phyloP scores from a whole-genome alignment of 2,888 invertebrate genomes.

The Eutolmus rufibarbis region DNA sequence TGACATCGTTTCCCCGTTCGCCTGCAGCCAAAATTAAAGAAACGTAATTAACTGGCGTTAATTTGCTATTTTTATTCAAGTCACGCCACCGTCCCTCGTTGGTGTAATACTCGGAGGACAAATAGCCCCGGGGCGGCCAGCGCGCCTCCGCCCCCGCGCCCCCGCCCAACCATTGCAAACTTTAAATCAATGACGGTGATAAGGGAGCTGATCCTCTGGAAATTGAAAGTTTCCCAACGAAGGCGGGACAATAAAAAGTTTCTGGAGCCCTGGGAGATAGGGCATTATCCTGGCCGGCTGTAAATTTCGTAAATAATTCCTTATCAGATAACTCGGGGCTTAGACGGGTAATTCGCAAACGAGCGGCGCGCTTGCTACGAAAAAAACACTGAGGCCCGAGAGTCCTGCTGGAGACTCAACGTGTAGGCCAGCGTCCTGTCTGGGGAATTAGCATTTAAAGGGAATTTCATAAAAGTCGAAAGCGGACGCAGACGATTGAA shows the following conservation, averaged over 20 bases:
- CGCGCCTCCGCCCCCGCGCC: neutral
- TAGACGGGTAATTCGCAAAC: neutral
- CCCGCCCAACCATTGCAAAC: neutral
- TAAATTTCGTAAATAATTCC: neutral
- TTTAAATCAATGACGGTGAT: slow-evolving; percentile 28
- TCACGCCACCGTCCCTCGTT: slow-evolving; percentile 17
- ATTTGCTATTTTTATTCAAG: slow-evolving; percentile 45
- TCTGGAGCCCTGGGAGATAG: neutral
- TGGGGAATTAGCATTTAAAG: neutral
- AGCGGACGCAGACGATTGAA: neutral
- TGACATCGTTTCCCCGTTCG: neutral
- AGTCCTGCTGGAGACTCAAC: neutral
- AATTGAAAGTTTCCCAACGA: neutral
- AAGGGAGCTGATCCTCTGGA: neutral
- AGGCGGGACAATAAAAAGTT: neutral
- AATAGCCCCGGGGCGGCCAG: neutral
- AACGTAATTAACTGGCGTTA: slow-evolving; percentile 45
- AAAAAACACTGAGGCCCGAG: neutral
- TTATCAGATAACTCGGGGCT: neutral
- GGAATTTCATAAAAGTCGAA: neutral
- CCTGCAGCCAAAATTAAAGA: slow-evolving; percentile 43
- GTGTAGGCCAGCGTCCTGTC: neutral
- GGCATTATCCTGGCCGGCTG: neutral
- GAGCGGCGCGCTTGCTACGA: neutral
- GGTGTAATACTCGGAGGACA: neutral